Percentiles rank a stretch among this genome's conserved stretches.
These are phyloP conservation scores for Exocentrus adspersus DNA, from an alignment of 2,888 invertebrate genomes.

Conservation along the genomic window DNA sequence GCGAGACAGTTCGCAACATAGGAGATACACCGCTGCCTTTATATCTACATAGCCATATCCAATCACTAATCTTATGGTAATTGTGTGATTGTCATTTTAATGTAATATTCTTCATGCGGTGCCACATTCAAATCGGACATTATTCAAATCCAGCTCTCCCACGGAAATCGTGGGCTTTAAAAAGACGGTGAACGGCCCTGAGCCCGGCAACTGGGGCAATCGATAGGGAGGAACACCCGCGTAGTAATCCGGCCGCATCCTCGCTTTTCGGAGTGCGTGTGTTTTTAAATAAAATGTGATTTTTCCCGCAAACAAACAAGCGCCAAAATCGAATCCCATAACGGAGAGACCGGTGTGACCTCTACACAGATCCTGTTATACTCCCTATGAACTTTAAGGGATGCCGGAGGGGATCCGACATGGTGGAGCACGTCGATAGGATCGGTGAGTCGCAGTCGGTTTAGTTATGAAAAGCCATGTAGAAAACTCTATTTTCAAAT, in stretches of 20 bases:
- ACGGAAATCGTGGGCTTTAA: conserved; percentile 48
- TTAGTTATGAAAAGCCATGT: background rate
- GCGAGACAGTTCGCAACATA: too few relatives aligned
- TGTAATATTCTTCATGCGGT: too few relatives aligned
- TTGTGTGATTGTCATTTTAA: too few relatives aligned
- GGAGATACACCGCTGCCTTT: too few relatives aligned
- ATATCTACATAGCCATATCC: too few relatives aligned
- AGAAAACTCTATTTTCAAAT: too few relatives aligned
- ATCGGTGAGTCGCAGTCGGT: conserved; percentile 58
- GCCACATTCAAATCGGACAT: too few relatives aligned
- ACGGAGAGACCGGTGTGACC: conserved; percentile 35
- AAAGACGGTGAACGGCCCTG: conserved; percentile 60
- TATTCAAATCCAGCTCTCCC: background rate
- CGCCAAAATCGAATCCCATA: conserved; percentile 43
- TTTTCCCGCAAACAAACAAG: conserved; percentile 54
- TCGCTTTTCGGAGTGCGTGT: conserved; percentile 64
- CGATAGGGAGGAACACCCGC: conserved; percentile 65
- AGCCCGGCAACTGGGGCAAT: conserved; percentile 71
- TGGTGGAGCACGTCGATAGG: conserved; percentile 59
- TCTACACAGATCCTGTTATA: conserved; percentile 44
- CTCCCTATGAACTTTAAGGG: conserved; percentile 34
- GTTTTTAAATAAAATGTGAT: conserved; percentile 53
- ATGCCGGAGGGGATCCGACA: conserved; percentile 38
- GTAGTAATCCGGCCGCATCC: conserved; percentile 55
- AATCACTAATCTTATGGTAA: too few relatives aligned